Percentiles rank a stretch among this genome's conserved stretches.
Evolutionary conservation across 1,140 invertebrate species (phyloP).

Genomic region (Adelges cooleyi): DNA sequence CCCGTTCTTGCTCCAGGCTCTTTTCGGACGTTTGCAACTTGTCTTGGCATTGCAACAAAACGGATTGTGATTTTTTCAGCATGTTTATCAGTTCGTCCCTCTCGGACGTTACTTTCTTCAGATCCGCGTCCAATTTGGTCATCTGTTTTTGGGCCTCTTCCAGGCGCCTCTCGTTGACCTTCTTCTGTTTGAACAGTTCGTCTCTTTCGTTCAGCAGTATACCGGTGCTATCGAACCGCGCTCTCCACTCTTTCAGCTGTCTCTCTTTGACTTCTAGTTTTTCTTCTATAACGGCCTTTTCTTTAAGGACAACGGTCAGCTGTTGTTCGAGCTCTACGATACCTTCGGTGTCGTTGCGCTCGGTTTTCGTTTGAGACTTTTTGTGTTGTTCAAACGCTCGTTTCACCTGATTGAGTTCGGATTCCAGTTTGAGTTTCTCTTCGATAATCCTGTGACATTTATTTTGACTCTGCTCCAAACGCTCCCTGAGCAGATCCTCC

Average conservation of each 20-base stretch:
- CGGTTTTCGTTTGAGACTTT: slow-evolving; percentile 39
- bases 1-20: slow-evolving; percentile 64
- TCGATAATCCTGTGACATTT: slow-evolving; percentile 33
- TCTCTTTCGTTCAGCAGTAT: slow-evolving; percentile 12
- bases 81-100: slow-evolving; percentile 77
- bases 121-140: slow-evolving; percentile 68
- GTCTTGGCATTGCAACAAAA: slow-evolving; percentile 83
- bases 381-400: slow-evolving; percentile 55
- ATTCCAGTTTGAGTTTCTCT: slow-evolving; percentile 50
- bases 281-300: slow-evolving; percentile 58
- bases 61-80: slow-evolving; percentile 82
- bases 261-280: slow-evolving; percentile 49
- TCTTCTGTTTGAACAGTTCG: slow-evolving; percentile 32
- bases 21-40: slow-evolving; percentile 70
- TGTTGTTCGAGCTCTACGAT: slow-evolving; percentile 49
- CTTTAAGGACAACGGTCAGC: slow-evolving; percentile 52
- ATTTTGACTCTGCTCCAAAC: slow-evolving; percentile 14
- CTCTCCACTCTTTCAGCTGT: slow-evolving; percentile 19
- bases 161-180: slow-evolving; percentile 51
- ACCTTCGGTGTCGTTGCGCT: slow-evolving; percentile 40
- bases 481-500: slow-evolving; percentile 4
- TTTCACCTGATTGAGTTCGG: slow-evolving; percentile 54
- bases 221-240: slow-evolving; percentile 14
- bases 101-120: slow-evolving; percentile 72
- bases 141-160: slow-evolving; percentile 72